A percentile compares a stretch with the other conserved stretches of the same genome.
These are phyloP conservation scores for Brachyalestes nurse DNA, from an alignment of 2,797 vertebrate genomes.

Conservation along the genomic window DNA sequence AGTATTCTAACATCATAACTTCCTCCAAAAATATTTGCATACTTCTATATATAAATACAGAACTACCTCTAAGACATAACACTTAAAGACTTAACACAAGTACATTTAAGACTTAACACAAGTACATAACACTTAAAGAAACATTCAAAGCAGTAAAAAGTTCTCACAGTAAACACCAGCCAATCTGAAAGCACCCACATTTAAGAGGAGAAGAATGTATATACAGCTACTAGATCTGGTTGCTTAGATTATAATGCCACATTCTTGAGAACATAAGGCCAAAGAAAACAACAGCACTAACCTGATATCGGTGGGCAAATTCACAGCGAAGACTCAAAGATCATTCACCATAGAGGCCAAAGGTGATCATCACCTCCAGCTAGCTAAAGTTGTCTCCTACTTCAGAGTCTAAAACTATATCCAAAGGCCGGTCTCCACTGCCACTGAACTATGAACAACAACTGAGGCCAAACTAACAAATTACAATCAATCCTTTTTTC, in stretches of 20 bases:
- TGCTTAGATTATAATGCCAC: not conserved
- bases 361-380: not conserved
- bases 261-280: not conserved
- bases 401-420: not conserved
- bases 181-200: constrained; percentile 3
- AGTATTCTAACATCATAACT: no score
- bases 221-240: not conserved
- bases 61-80: not conserved
- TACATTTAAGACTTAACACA: not conserved
- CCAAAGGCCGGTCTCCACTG: not conserved
- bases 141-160: not conserved
- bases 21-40: not conserved
- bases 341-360: not conserved
- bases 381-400: not conserved
- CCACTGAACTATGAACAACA: not conserved
- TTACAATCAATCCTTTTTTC: constrained; percentile 7
- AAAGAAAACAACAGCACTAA: constrained; percentile 10
- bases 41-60: not conserved
- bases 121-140: no score
- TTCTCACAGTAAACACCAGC: not conserved
- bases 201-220: not conserved
- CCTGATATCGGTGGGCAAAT: constrained; percentile 15
- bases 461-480: constrained; percentile 4
- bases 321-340: not conserved
- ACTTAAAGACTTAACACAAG: not conserved